Percentiles rank a stretch among this genome's conserved stretches.
phyloP scores from a whole-genome alignment of 2,888 invertebrate species.

The Eupithecia tripunctaria region DNA sequence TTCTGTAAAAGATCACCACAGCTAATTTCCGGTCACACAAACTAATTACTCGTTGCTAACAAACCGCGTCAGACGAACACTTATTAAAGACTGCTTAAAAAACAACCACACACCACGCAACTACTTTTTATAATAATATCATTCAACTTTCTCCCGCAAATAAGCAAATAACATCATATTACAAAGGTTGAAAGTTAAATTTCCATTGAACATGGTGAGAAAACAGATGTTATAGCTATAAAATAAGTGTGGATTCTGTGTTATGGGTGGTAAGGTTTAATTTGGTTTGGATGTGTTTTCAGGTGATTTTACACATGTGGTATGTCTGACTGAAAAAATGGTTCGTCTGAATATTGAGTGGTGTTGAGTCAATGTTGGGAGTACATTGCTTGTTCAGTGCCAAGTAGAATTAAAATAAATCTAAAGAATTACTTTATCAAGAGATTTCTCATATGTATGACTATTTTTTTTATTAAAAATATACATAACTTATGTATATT shows the following conservation, averaged over 20 bases:
- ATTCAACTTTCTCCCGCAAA: background rate
- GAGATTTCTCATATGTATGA: too few relatives aligned
- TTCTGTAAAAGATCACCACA: constrained; percentile 2
- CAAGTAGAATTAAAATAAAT: background rate
- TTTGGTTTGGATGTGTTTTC: constrained; percentile 17
- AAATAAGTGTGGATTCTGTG: background rate
- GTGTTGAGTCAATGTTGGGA: constrained; percentile 11
- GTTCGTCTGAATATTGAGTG: constrained; percentile 16
- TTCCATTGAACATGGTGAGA: background rate
- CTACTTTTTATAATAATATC: constrained; percentile 20
- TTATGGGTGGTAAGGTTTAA: constrained; percentile 18
- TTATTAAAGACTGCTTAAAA: constrained; percentile 33
- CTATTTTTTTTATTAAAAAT: too few relatives aligned
- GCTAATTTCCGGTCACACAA: constrained; percentile 11
- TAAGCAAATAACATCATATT: constrained; percentile 15
- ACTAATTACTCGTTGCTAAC: constrained; percentile 19
- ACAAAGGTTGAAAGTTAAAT: background rate
- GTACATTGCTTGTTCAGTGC: constrained; percentile 40
- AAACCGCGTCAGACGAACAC: constrained; percentile 22
- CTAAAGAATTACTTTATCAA: too few relatives aligned
- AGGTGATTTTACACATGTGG: constrained; percentile 29
- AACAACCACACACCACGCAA: constrained; percentile 23
- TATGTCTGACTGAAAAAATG: constrained; percentile 32
- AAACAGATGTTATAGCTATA: background rate
- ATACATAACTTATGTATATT: too few relatives aligned